Conservation (phyloP, 1,140 invertebrate genomes). For the Tribolium castaneum region DNA sequence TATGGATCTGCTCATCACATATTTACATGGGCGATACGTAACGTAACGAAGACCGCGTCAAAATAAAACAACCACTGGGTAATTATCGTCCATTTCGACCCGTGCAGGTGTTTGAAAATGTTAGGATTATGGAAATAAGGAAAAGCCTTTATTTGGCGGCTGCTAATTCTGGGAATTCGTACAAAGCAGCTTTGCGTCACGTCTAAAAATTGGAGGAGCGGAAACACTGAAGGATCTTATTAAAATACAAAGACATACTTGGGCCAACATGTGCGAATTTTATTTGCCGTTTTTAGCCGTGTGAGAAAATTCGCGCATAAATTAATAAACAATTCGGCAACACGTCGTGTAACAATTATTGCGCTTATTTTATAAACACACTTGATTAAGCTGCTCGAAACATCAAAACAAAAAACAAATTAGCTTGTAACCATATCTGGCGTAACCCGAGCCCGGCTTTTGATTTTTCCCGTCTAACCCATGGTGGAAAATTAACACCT, state of each 20-base stretch:
- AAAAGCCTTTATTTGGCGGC: background rate
- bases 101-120: background rate
- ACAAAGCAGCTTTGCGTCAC: constrained; percentile 7
- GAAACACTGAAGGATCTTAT: constrained; percentile 7
- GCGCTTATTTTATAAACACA: too few relatives aligned
- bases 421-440: background rate
- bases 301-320: background rate
- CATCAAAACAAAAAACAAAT: background rate
- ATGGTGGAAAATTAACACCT: background rate
- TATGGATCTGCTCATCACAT: constrained; percentile 12
- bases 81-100: background rate
- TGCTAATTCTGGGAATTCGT: constrained; percentile 4
- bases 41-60: background rate
- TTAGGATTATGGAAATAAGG: background rate
- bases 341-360: background rate
- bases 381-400: background rate
- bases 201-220: constrained; percentile 14
- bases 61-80: background rate
- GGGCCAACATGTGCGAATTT: constrained; percentile 2
- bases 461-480: background rate
- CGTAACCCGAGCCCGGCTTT: background rate
- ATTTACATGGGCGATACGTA: background rate
- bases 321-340: background rate
- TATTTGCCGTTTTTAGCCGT: background rate
- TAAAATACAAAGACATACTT: constrained; percentile 13